A percentile compares a stretch with the other conserved stretches of the same genome.
Evolutionary conservation across 2,888 invertebrate species (phyloP).

Genomic region (Pediacus dermestoides): DNA sequence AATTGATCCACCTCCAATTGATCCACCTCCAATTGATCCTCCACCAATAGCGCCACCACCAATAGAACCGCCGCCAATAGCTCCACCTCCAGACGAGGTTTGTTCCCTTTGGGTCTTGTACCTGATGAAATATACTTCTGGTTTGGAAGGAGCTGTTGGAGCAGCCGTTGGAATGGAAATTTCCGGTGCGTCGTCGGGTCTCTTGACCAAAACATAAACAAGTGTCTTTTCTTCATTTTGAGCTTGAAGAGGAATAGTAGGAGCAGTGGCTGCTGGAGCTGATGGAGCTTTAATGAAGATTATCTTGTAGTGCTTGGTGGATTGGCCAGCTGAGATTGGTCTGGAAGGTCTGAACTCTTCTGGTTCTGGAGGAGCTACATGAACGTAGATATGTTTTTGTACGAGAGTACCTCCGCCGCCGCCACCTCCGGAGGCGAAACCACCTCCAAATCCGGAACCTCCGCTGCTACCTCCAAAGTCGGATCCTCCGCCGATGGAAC

Average conservation of each 20-base stretch:
- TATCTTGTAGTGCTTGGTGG: conserved; percentile 86
- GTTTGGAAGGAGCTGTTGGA: conserved; percentile 79
- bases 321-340: conserved; percentile 63
- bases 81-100: conserved; percentile 26
- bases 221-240: conserved; percentile 87
- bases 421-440: conserved; percentile 26
- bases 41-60: conserved; percentile 20
- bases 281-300: conserved; percentile 88
- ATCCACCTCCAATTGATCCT: conserved; percentile 18
- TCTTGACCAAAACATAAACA: conserved; percentile 83
- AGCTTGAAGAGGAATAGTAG: conserved; percentile 70
- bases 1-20: conserved; percentile 20
- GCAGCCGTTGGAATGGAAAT: conserved; percentile 71
- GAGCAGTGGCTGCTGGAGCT: conserved; percentile 69
- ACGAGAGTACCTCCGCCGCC: conserved; percentile 53
- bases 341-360: conserved; percentile 61
- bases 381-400: conserved; percentile 83
- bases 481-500: conserved; percentile 21
- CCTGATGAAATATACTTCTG: conserved; percentile 84
- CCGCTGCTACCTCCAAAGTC: conserved; percentile 28
- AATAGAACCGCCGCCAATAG: conserved; percentile 18
- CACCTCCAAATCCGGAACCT: conserved; percentile 39
- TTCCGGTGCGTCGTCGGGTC: conserved; percentile 57
- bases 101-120: conserved; percentile 71
- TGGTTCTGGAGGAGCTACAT: conserved; percentile 84